A percentile compares a stretch with the other conserved stretches of the same genome.
Conservation (phyloP, 2,797 vertebrate species). For the Spondyliosoma cantharus region DNA sequence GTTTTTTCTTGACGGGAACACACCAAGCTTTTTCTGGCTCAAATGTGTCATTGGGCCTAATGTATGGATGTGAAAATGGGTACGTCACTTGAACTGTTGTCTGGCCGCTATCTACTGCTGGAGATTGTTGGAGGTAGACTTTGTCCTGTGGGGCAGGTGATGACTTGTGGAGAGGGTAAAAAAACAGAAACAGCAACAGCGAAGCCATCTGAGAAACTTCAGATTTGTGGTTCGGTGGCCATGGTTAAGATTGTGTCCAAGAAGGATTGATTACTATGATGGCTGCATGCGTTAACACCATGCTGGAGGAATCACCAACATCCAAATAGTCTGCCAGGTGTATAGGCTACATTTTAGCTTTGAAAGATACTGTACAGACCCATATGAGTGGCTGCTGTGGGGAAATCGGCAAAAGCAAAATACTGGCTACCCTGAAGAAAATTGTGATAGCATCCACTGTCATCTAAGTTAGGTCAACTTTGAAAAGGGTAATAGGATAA, state of each 20-base stretch:
- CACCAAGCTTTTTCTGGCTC: neutral
- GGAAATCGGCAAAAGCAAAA: neutral
- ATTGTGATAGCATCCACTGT: neutral
- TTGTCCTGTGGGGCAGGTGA: constrained; percentile 56
- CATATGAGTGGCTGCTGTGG: neutral
- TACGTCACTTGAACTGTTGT: constrained; percentile 11
- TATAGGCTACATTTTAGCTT: neutral
- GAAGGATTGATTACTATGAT: neutral
- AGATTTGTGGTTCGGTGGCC: neutral
- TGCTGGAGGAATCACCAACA: constrained; percentile 27
- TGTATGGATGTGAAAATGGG: neutral
- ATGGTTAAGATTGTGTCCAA: neutral
- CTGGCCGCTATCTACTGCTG: constrained; percentile 47
- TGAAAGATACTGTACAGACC: constrained; percentile 59
- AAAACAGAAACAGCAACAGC: constrained; percentile 4
- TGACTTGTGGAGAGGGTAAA: constrained; percentile 12
- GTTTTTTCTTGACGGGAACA: neutral
- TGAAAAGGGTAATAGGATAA: neutral
- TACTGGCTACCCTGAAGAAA: neutral
- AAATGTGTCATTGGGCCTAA: neutral
- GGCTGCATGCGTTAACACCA: constrained; percentile 9
- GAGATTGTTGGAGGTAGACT: constrained; percentile 75
- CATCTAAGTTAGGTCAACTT: neutral
- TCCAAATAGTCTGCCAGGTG: neutral
- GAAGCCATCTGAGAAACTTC: constrained; percentile 9